phyloP scores from a whole-genome alignment of 2,113 vertebrate genomes.

The Cygnus atratus region DNA sequence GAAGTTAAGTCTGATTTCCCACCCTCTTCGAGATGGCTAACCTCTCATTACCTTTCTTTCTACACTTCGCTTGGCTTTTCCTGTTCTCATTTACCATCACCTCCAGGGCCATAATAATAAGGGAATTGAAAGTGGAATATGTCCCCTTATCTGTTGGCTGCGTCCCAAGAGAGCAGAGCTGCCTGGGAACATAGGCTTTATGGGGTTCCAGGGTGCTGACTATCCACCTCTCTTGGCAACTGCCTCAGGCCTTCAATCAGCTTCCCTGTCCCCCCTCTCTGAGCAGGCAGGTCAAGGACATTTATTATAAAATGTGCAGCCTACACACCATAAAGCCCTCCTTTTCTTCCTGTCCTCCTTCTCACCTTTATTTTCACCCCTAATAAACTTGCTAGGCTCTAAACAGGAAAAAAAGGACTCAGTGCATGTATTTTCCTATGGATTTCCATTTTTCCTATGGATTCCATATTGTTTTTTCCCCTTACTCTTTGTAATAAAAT shows the following conservation, averaged over 20 bases:
- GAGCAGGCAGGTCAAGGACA: not conserved
- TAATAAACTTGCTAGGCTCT: not conserved
- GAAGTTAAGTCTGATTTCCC: not conserved
- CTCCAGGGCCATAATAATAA: not conserved
- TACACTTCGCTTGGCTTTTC: not conserved
- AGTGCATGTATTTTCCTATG: not conserved
- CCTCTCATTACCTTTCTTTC: not conserved
- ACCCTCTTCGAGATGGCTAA: not conserved
- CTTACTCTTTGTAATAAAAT: conserved; percentile 34
- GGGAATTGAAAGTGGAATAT: not conserved
- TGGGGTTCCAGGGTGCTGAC: not conserved
- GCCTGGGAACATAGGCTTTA: not conserved
- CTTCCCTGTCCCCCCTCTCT: not conserved
- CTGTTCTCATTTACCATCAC: not conserved
- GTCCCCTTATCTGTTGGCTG: conserved; percentile 12
- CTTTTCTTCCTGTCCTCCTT: not conserved
- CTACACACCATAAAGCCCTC: not conserved
- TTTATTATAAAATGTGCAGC: not conserved
- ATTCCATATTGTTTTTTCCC: conserved; percentile 30
- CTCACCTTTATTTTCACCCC: not conserved
- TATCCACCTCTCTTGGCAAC: not conserved
- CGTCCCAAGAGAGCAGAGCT: not conserved
- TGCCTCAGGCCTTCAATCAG: not conserved
- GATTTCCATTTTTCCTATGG: not conserved
- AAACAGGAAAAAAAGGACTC: not conserved